Base-by-base conservation (phyloP, 2,797 vertebrate species). In the Gymnothorax javanicus region DNA sequence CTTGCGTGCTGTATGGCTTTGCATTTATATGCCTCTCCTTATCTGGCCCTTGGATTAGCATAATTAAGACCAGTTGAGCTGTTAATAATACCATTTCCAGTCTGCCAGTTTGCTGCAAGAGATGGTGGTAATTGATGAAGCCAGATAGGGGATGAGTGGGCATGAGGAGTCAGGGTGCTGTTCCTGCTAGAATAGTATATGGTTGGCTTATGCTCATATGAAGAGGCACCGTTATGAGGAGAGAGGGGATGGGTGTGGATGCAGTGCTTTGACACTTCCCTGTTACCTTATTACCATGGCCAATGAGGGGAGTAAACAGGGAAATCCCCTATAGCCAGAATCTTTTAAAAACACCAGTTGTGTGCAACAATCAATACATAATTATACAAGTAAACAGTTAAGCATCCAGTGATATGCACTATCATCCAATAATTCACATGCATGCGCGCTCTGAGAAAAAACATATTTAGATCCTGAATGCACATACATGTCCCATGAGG, bases 41-140 rank as follows among this genome's bases (percentile, higher is more conserved):
- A 94, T 94, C 93, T 91, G 90, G 84, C 87, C 85, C 57, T 79
- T 90, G 91, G 93, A 92, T 94, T 93, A 93, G 89, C 91, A 91
- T 90, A 89, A 90, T 87, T 88, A 88, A 90, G 89, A 91, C 90
- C 90, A 86, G 91, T 85, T 90, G 79, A 90, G 89, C 87, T 86
- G 87, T 87, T 89, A 64, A 89, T 81, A 90, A 90, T 83, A 89
- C 89, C 84, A 82, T 57, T 52, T 59, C 81, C 89, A 91, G 86
- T 77, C 87, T 71, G 67, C 62, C 82, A 43, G 81, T 27, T 83
- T 27, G 83, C 56, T 54, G 23, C 7, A 67, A 12, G 69, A 59
- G 9, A 6, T 58, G 82, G 17, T 5, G 82, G 67, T 4, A 13
- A 12, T 43, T 81, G 50, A 54, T 81, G 77, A 54, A 54, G 23